These are phyloP conservation scores for Drosophila oshimai DNA, from an alignment of 1,140 invertebrate species.

Conservation along the genomic window DNA sequence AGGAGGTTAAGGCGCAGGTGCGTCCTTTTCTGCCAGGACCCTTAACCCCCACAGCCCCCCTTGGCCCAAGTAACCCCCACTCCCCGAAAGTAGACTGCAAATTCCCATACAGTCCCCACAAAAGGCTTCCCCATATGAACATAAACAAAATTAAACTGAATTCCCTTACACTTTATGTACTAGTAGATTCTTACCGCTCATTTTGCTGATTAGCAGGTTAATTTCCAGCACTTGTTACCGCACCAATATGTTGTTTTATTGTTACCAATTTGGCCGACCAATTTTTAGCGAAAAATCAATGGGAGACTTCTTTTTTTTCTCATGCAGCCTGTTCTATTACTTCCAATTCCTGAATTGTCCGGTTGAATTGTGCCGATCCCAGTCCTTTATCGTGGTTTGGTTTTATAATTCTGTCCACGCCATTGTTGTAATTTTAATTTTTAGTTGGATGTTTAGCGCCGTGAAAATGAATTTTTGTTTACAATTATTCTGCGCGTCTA, in stretches of 20 bases:
- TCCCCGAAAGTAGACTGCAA: slow-evolving; percentile 32
- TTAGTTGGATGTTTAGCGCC: slow-evolving; percentile 10
- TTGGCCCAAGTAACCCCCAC: neutral
- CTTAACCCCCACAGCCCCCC: neutral
- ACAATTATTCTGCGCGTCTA: too few species aligned
- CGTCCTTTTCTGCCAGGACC: slow-evolving; percentile 27
- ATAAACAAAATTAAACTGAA: neutral
- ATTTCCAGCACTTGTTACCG: neutral
- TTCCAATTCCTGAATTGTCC: neutral
- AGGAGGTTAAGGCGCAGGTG: slow-evolving; percentile 29
- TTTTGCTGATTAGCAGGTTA: neutral
- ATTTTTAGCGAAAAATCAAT: slow-evolving; percentile 26
- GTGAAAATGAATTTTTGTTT: slow-evolving; percentile 14
- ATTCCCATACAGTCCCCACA: slow-evolving; percentile 28
- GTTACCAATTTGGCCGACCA: too few species aligned
- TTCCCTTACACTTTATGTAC: neutral
- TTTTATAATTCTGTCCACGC: neutral
- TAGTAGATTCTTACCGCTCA: neutral
- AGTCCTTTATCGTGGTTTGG: neutral
- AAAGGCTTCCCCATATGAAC: neutral
- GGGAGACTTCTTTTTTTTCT: slow-evolving; percentile 2
- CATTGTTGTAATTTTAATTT: neutral
- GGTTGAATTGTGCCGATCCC: neutral
- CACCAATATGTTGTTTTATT: neutral
- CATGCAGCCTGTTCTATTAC: neutral